Evolutionary conservation across 2,113 vertebrate species (phyloP).

Genomic region (Syngnathus typhle): DNA sequence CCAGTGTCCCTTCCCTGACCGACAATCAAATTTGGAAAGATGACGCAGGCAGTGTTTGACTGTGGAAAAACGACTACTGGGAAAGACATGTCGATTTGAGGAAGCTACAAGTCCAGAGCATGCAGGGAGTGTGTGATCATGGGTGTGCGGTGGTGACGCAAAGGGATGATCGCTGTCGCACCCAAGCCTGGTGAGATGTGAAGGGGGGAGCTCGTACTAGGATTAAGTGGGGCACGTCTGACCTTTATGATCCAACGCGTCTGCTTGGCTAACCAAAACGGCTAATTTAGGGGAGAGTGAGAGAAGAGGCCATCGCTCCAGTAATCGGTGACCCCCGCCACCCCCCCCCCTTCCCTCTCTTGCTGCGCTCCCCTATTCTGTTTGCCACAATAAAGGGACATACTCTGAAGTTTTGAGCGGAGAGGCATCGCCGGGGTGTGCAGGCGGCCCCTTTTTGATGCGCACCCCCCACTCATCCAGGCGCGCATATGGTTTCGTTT

Average conservation of each 20-base stretch:
- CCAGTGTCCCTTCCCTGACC: conserved; percentile 15
- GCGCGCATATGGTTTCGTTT: conserved; percentile 55
- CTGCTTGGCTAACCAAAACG: conserved; percentile 63
- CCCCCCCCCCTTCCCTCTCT: not conserved
- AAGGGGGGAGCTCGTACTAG: conserved; percentile 58
- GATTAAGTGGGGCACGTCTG: conserved; percentile 70
- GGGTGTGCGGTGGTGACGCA: conserved; percentile 20
- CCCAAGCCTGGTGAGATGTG: conserved; percentile 60
- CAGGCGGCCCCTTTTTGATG: not conserved
- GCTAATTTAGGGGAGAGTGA: conserved; percentile 58
- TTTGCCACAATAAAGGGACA: conserved; percentile 18
- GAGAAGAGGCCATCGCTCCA: conserved; percentile 41
- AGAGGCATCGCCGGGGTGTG: conserved; percentile 4
- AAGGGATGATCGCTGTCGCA: conserved; percentile 63
- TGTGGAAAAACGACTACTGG: conserved; percentile 1
- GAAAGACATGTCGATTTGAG: conserved; percentile 12
- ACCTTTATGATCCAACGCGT: conserved; percentile 64
- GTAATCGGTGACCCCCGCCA: conserved; percentile 41
- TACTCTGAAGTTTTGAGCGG: conserved; percentile 21
- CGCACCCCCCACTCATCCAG: not conserved
- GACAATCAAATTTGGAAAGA: conserved; percentile 12
- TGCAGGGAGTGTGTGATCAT: not conserved
- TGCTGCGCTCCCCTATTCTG: not conserved
- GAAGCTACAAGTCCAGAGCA: conserved; percentile 13
- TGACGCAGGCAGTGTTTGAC: conserved; percentile 12